A percentile compares a stretch with the other conserved stretches of the same genome.
Conservation (phyloP, 2,113 vertebrate genomes). For the Microtus oregoni region DNA sequence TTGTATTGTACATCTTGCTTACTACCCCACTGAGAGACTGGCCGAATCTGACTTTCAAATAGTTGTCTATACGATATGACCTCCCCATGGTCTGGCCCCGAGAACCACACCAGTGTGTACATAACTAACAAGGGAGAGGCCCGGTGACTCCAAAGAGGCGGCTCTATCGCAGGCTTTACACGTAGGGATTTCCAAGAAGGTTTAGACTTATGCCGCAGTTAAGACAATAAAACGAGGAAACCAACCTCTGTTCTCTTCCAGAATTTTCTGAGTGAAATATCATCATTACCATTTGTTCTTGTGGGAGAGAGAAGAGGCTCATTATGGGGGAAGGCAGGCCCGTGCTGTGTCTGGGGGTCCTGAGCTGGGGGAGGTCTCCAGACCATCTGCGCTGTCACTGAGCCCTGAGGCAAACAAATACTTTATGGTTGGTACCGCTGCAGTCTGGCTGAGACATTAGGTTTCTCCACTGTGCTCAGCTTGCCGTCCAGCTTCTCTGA, state of each 20-base stretch:
- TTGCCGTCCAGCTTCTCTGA: neutral
- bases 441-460: neutral
- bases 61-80: neutral
- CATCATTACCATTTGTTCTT: slow-evolving; percentile 78
- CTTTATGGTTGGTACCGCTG: neutral
- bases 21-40: neutral
- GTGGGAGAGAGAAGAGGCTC: slow-evolving; percentile 78
- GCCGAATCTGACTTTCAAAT: slow-evolving; percentile 68
- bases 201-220: slow-evolving; percentile 79
- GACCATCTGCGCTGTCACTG: slow-evolving; percentile 72
- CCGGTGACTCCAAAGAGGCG: slow-evolving; percentile 80
- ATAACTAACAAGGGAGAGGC: slow-evolving; percentile 29
- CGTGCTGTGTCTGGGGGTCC: slow-evolving; percentile 73
- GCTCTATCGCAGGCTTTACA: slow-evolving; percentile 74
- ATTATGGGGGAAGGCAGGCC: slow-evolving; percentile 81
- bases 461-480: neutral
- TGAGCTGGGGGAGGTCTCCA: slow-evolving; percentile 79
- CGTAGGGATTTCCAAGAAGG: slow-evolving; percentile 82
- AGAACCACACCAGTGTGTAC: neutral
- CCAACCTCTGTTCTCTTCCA: slow-evolving; percentile 61
- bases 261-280: slow-evolving; percentile 80
- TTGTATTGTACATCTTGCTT: neutral
- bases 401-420: slow-evolving; percentile 53
- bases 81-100: neutral
- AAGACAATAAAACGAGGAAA: slow-evolving; percentile 73